Conservation (phyloP, 1,140 invertebrate genomes). For the Tetramorium alpestre region DNA sequence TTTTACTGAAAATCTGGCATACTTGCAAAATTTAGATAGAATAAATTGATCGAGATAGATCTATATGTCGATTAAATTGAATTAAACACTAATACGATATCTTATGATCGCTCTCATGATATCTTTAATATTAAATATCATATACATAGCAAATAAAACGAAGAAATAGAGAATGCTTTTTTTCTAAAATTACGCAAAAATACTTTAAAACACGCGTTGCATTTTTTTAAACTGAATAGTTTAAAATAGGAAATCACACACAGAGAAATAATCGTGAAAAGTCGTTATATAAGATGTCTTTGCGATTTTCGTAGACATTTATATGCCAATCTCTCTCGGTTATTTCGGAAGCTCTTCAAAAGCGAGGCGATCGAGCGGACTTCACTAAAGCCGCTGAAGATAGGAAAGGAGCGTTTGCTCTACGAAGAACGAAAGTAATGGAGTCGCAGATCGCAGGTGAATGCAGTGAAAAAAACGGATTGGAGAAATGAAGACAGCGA, state of each 20-base stretch:
- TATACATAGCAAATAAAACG: not conserved
- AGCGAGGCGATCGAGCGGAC: not conserved
- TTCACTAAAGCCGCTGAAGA: not conserved
- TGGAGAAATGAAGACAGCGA: not conserved
- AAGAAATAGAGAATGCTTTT: not conserved
- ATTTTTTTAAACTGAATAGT: not conserved
- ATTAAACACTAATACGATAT: not conserved
- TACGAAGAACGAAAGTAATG: slow-evolving; percentile 51
- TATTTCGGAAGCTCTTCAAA: not conserved
- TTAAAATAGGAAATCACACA: not conserved
- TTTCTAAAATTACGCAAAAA: not conserved
- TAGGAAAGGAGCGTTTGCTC: slow-evolving; percentile 3
- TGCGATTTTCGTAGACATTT: not conserved
- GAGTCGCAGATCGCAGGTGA: slow-evolving; percentile 55
- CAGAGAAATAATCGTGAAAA: not conserved
- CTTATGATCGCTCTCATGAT: not conserved
- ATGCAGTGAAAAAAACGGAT: slow-evolving; percentile 46
- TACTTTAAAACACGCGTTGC: not conserved
- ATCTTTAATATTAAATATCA: not conserved
- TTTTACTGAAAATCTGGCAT: not conserved
- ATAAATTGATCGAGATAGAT: not conserved
- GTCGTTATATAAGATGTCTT: not conserved
- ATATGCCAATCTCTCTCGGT: not conserved
- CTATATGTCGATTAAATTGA: not conserved
- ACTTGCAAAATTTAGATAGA: not conserved